Base-by-base conservation (phyloP, 2,797 vertebrate species). In the Halcyon chelicuti region DNA sequence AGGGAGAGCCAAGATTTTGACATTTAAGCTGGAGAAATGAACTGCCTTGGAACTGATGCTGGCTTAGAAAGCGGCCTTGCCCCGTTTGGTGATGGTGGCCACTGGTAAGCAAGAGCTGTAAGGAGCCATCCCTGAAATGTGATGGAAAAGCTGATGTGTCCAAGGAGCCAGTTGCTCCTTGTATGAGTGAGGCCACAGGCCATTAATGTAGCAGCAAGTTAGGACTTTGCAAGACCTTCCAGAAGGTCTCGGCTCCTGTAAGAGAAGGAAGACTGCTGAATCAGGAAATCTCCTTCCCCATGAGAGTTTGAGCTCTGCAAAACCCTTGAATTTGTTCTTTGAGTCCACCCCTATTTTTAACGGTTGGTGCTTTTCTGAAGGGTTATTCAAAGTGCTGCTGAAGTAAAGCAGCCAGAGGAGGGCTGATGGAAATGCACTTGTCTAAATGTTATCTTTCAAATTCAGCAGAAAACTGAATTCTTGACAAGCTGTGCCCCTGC, bases 101-200 rank as follows among this genome's bases (percentile, higher is more conserved):
- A 16, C 37, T 29, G 66, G 26, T 21, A 51, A 52, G 35, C 26
- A 49, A 14, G 74, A 51, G 55, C 58, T 75, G 13, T 18, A 10
- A 39, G 16, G 44, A 94, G 25, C 60, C 22, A 16, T 11, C 31
- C 20, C 78, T 54, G 21, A 57, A 46, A 76, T 0, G 4, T 6
- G 22, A 14, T 28, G 37, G 42, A 46, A 61, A 35, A 61, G 39
- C n/a, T 40, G 67, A 9, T 19, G 37, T 44, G 51, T 31, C 29
- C 46, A 9, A 72, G 71, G 71, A 68, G n/a, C 37, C 0, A 0
- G 2, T 58, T 3, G 0, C 46, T 73, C 60, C n/a, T 13, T n/a
- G 46, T 33, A 33, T 23, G 57, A 31, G n/a, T 17, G 40, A 49
- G 74, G 29, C n/a, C 39, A 42, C 22, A 31, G 62, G 21, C 42